Conservation (phyloP, 2,797 vertebrate genomes). For the Sebastes ruberrimus region DNA sequence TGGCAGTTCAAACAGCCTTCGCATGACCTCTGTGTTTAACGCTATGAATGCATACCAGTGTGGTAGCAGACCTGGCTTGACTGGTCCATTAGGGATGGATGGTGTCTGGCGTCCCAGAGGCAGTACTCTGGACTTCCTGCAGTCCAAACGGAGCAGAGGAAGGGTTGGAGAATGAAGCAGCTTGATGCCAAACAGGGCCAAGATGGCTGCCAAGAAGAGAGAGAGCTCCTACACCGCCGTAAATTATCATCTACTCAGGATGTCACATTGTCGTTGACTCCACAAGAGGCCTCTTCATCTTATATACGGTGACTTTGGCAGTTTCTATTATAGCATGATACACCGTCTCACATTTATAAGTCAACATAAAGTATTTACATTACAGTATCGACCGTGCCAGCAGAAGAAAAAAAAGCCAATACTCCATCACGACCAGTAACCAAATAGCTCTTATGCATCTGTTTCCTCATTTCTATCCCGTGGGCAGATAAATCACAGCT, state of each 20-base stretch:
- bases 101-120: conserved; percentile 66
- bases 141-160: conserved; percentile 60
- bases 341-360: conserved; percentile 47
- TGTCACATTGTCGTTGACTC: conserved; percentile 58
- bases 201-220: conserved; percentile 36
- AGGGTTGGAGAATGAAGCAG: conserved; percentile 55
- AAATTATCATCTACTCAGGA: conserved; percentile 66
- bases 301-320: conserved; percentile 40
- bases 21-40: conserved; percentile 50
- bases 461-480: conserved; percentile 66
- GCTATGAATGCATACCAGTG: conserved; percentile 56
- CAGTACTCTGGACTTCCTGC: conserved; percentile 65
- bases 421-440: conserved; percentile 58
- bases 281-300: conserved; percentile 62
- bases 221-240: conserved; percentile 39
- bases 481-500: conserved; percentile 64
- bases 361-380: conserved; percentile 63
- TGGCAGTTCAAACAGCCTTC: conserved; percentile 47
- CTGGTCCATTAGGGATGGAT: conserved; percentile 68
- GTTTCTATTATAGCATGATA: conserved; percentile 45
- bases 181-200: conserved; percentile 52
- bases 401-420: conserved; percentile 46
- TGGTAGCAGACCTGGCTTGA: conserved; percentile 50
- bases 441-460: conserved; percentile 63
- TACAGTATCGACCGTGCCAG: conserved; percentile 26